Base-by-base conservation (phyloP, 2,888 invertebrate genomes). In the Bugula neritina region DNA sequence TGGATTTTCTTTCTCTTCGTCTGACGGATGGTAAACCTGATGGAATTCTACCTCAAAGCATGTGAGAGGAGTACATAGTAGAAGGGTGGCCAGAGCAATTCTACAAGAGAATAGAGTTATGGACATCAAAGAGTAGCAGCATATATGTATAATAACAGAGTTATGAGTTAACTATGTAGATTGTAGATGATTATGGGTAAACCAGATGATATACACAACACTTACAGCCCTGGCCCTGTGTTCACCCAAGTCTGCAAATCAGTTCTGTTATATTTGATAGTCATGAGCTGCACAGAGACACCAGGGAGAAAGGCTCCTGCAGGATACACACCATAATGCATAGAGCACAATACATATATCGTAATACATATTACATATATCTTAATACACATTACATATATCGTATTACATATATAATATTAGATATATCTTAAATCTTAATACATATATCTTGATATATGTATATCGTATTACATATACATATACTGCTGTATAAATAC, bases 281-380 rank as follows among this genome's bases (percentile, higher is more conserved):
- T 90, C 21, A 96, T 94, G 0, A 96, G 96, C 82, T 97, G 96
- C 0, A 97, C 91, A 0, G 97, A 94, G 17, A 95, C 93, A 0
- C 94, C 95, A 0, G 96, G 94, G 85, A 92, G 92, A 85, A 97
- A 97, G 17, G 94, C 96, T 54, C 96, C 95, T 1, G 91, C 25
- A 77, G 74, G 69, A 72, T 55, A 71, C 69, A 72, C 52, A 73
- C 27, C 5, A 43, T 43, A 43, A 43, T 43, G 43, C 43, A 43
- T 43, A 17, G 5, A 43, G 43, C 43, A 43, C 43, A 10, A 43
- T 43, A 43, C 43, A 43, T 10, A 43, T 43, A 43, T 5, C 17
- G 43, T 10, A 10, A 43, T 43, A 43, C 43, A 43, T 43, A n/a
- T n/a, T n/a, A n/a, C n/a, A n/a, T n/a, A n/a, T n/a, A n/a, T n/a